A percentile compares a stretch with the other conserved stretches of the same genome.
phyloP scores from a whole-genome alignment of 1,140 invertebrate species.

The Helicoverpa armigera region DNA sequence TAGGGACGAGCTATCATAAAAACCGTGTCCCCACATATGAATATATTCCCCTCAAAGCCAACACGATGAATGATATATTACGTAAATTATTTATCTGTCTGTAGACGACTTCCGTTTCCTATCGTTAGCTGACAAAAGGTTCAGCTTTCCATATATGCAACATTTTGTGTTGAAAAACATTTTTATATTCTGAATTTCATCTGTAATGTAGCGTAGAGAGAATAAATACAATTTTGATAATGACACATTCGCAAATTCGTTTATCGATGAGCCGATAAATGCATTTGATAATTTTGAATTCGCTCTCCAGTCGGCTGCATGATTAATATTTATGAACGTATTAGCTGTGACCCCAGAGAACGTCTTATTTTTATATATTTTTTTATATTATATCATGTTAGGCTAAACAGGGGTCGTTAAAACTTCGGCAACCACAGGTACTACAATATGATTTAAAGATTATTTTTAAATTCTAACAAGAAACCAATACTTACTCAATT shows the following conservation, averaged over 20 bases:
- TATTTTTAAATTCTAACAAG: no score
- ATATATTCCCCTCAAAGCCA: slow-evolving; percentile 21
- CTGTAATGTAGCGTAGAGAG: background rate
- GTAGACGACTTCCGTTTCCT: slow-evolving; percentile 47
- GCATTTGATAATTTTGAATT: background rate
- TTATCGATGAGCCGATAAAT: background rate
- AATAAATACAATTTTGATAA: background rate
- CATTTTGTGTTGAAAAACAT: slow-evolving; percentile 30
- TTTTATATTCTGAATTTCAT: background rate
- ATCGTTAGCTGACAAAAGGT: slow-evolving; percentile 44
- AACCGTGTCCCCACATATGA: slow-evolving; percentile 28
- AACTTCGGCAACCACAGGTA: no score
- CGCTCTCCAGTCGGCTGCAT: background rate
- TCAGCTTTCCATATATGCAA: background rate
- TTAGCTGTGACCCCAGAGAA: background rate
- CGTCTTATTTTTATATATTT: no score
- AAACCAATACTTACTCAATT: no score
- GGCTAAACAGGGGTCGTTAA: no score
- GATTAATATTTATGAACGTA: background rate
- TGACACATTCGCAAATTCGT: background rate
- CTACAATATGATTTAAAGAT: no score
- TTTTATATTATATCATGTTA: no score
- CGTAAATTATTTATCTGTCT: slow-evolving; percentile 48
- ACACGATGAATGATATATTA: slow-evolving; percentile 46
- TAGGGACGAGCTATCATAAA: slow-evolving; percentile 31